phyloP scores from a whole-genome alignment of 2,113 vertebrate genomes.

The Alosa alosa region DNA sequence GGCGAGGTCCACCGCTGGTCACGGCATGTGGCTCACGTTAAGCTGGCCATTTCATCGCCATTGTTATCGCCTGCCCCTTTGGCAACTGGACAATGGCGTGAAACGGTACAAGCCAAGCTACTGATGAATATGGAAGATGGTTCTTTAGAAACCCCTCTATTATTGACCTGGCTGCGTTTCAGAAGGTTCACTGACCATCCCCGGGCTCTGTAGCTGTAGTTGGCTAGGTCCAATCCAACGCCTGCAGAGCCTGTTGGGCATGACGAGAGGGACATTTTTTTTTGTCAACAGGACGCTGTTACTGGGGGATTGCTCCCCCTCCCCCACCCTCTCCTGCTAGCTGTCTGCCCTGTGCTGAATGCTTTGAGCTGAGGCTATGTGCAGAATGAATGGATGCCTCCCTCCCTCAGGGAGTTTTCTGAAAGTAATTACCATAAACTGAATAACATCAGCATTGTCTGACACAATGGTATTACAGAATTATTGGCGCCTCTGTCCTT shows the following conservation, averaged over 20 bases:
- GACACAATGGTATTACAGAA: slow-evolving; percentile 14
- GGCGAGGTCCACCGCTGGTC: background rate
- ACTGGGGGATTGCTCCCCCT: background rate
- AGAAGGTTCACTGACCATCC: background rate
- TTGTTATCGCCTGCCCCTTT: background rate
- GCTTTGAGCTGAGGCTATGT: slow-evolving; percentile 3
- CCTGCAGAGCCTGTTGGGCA: background rate
- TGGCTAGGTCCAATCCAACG: background rate
- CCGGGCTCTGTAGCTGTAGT: background rate
- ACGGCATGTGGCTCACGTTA: slow-evolving; percentile 15
- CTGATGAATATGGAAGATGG: background rate
- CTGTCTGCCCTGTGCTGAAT: background rate
- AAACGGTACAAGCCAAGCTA: background rate
- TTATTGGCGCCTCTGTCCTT: background rate
- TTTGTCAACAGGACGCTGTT: background rate
- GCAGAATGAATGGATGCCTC: background rate
- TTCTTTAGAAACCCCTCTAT: background rate
- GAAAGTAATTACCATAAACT: slow-evolving; percentile 26
- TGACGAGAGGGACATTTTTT: background rate
- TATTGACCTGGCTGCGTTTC: background rate
- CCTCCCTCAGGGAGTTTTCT: slow-evolving; percentile 17
- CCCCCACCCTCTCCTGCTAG: background rate
- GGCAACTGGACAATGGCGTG: background rate
- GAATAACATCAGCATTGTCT: slow-evolving; percentile 11
- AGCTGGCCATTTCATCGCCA: slow-evolving; percentile 5